Evolutionary conservation across 2,888 invertebrate species (phyloP), one percentile per base, ranked within the genome.

Genomic region (Odontothrips loti): DNA sequence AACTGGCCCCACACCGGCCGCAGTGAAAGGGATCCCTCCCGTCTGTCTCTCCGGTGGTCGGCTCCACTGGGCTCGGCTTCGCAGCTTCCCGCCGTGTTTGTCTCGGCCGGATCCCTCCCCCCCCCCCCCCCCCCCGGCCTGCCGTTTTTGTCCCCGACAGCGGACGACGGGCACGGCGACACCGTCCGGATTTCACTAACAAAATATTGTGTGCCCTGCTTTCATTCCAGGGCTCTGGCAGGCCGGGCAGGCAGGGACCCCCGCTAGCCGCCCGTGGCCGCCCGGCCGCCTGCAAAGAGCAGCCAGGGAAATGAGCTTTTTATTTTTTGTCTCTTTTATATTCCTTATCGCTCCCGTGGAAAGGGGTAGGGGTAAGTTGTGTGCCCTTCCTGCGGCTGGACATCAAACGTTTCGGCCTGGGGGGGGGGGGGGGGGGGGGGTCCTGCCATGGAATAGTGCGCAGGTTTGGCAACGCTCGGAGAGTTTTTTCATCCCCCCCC

Each of bases 261-360:
- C 58, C 6, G 58, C 58, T 58, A 58, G 58, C 58, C 17, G 58
- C 58, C 58, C 17, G 17, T 12, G 34, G 34, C 34, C 51, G 10
- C 51, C 51, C 15, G 48, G 2, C 51, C 51, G 51, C 51, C 58
- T 17, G 58, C 58, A 43, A 43, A 43, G 34, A 43, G 34, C 17
- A n/a, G 20, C 58, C 58, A n/a, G 58, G 58, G 58, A 58, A 58
- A 58, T 58, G 58, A 58, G 58, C 58, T 58, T 58, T 58, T 58
- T 58, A 15, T 58, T 58, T 58, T 11, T 58, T 17, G 58, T 58
- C 58, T 58, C 58, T 58, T 17, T 58, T 58, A 58, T 58, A 58
- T 58, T 58, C n/a, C 58, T 58, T 17, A 58, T 58, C 58, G 58
- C n/a, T 43, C 34, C 34, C 34, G 34, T 2, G 34, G 34, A 43